phyloP scores from a whole-genome alignment of 1,140 invertebrate genomes.

The Zaprionus ghesquierei region DNA sequence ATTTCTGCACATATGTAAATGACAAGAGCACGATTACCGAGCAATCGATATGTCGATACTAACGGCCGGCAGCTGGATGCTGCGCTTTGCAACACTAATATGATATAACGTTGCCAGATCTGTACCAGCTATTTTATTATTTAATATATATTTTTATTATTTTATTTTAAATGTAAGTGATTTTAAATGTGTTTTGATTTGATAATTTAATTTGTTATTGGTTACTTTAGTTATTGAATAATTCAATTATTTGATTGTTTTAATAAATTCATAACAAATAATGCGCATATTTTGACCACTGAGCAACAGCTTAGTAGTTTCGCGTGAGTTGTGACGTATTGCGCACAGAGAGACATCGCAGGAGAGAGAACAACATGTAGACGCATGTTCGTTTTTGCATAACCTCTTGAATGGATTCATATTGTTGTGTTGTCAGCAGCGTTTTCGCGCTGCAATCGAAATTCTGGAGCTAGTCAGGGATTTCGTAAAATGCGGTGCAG shows the following conservation, averaged over 20 bases:
- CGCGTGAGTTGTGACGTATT: constrained; percentile 11
- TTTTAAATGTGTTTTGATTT: neutral
- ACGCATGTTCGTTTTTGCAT: constrained; percentile 2
- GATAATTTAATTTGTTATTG: neutral
- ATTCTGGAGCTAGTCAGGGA: neutral
- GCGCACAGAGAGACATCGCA: constrained; percentile 7
- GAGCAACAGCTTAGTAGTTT: neutral
- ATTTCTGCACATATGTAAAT: constrained; percentile 8
- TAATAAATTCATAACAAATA: neutral
- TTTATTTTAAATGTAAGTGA: neutral
- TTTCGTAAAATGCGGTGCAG: constrained; percentile 28
- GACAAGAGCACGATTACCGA: constrained; percentile 6
- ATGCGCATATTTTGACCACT: neutral
- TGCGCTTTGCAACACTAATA: constrained; percentile 2
- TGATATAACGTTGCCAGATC: neutral
- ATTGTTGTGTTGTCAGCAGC: constrained; percentile 1
- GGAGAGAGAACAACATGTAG: neutral
- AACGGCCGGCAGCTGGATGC: neutral
- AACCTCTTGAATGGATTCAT: constrained; percentile 1
- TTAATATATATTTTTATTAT: neutral
- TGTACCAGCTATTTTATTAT: neutral
- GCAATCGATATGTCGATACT: constrained; percentile 9
- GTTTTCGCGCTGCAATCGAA: neutral
- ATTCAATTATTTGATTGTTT: too few species aligned
- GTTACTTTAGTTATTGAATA: neutral